Evolutionary conservation across 2,113 vertebrate species (phyloP).

Genomic region (Columba janthina): DNA sequence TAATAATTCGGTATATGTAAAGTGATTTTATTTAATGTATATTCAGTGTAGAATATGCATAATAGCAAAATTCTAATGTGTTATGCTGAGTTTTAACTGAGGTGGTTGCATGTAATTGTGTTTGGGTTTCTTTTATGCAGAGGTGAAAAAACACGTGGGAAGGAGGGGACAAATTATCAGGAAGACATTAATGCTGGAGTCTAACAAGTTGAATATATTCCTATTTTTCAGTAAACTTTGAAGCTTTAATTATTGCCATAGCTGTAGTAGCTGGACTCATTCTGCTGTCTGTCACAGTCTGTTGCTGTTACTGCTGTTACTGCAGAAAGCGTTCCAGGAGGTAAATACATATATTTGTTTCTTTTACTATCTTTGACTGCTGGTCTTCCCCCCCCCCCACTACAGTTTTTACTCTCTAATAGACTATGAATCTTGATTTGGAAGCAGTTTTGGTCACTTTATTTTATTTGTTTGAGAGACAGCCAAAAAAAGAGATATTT

Average conservation of each 20-base stretch:
- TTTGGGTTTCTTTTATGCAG: neutral
- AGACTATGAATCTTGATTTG: neutral
- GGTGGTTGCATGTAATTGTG: neutral
- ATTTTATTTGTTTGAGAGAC: neutral
- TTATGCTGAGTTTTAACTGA: neutral
- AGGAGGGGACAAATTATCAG: neutral
- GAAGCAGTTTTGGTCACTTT: neutral
- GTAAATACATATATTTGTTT: constrained; percentile 56
- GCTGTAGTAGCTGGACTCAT: constrained; percentile 76
- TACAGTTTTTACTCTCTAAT: neutral
- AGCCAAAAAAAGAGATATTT: neutral
- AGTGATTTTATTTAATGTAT: neutral
- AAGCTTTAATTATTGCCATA: constrained; percentile 84
- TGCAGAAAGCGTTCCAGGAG: constrained; percentile 67
- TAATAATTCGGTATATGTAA: neutral
- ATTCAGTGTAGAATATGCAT: neutral
- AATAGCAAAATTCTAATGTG: neutral
- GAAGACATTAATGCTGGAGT: neutral
- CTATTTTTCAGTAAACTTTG: constrained; percentile 85
- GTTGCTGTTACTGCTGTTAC: constrained; percentile 86
- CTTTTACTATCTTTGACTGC: neutral
- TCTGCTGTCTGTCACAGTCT: constrained; percentile 71
- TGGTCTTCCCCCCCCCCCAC: neutral
- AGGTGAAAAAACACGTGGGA: neutral
- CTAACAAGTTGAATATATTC: constrained; percentile 15